These are phyloP conservation scores for Thysanoteuthis rhombus DNA, from an alignment of 2,888 invertebrate species.

Conservation along the genomic window DNA sequence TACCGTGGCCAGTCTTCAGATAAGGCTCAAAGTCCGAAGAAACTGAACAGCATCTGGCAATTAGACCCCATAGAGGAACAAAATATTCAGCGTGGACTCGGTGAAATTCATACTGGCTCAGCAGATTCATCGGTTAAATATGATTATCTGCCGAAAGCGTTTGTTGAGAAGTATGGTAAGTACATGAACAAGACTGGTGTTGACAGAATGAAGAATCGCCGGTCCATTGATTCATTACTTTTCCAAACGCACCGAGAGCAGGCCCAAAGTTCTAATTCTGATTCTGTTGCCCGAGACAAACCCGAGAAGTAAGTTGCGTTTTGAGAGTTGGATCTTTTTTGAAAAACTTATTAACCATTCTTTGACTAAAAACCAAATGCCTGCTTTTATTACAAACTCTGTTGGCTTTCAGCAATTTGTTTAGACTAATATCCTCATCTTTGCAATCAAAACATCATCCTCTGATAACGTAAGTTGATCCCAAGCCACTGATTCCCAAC, in stretches of 20 bases:
- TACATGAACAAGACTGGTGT: not conserved
- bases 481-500: no score
- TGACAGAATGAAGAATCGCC: not conserved
- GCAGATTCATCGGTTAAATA: not conserved
- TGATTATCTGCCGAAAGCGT: not conserved
- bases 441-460: not conserved
- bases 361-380: not conserved
- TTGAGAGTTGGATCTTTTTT: not conserved
- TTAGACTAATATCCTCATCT: not conserved
- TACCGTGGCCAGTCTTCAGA: not conserved
- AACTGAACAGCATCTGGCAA: not conserved
- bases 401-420: not conserved
- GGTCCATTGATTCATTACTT: not conserved
- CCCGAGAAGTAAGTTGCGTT: not conserved
- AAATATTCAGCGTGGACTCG: not conserved
- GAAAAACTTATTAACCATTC: not conserved
- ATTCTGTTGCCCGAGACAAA: not conserved
- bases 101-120: not conserved
- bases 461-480: no score
- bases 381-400: not conserved
- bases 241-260: not conserved
- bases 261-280: not conserved
- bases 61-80: not conserved
- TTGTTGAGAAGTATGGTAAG: slow-evolving; percentile 12
- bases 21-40: not conserved